Evolutionary conservation across 1,140 invertebrate genomes (phyloP), one percentile per base, ranked within the genome.

Genomic region (Drosophila orena): DNA sequence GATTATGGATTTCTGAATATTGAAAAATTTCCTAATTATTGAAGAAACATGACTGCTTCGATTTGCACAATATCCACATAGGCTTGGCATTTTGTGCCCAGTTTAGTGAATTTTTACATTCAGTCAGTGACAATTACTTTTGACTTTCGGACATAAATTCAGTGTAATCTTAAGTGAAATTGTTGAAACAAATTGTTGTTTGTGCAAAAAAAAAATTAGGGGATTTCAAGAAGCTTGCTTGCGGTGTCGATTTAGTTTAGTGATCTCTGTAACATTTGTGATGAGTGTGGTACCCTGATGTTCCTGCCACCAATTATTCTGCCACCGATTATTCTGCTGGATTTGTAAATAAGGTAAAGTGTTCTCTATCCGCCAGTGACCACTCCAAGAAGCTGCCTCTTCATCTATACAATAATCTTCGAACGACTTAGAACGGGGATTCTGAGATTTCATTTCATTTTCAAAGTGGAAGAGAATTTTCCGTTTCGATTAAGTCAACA

Each of bases 91-190:
- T 56, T 27, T 12, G 17, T 20, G 43, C 15, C 7, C 5, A 10
- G 5, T 70, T 17, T 38, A 15, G 38, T 12, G 27, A 20, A 17
- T 10, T 11, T 40, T 20, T 17, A 56, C 5, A 30, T 46, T 66
- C 66, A 69, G 59, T 88, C 50, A 64, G 60, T 86, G 44, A 73
- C 56, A 88, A 79, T 52, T 46, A 65, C 66, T 59, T 60, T 81
- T 70, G 58, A 54, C 66, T 85, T 86, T 88, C 57, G 68, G 57
- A 68, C 62, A 75, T 69, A 89, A 89, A 86, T 88, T 83, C 70
- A 79, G 64, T 81, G 73, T 80, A 60, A 54, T 88, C 66, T 78
- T 78, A 61, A 81, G 79, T 75, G 27, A 77, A 74, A 66, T 81
- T 62, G 57, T 81, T 61, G 52, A 73, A 77, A 44, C 58, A 64